phyloP scores from a whole-genome alignment of 2,797 vertebrate genomes.

The Girardinus metallicus region DNA sequence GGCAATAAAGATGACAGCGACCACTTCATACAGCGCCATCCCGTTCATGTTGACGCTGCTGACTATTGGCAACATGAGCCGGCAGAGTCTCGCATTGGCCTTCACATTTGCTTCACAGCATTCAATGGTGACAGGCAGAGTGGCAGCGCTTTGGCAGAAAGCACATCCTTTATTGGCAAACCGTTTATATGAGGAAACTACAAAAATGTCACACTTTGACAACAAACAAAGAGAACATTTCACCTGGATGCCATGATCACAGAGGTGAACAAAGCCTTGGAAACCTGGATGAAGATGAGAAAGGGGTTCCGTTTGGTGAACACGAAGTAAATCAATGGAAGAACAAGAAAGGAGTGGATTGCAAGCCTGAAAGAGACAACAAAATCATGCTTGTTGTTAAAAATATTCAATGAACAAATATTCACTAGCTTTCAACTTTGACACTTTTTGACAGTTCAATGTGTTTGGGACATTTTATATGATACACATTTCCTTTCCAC shows the following conservation, averaged over 20 bases:
- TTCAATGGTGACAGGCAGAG: neutral
- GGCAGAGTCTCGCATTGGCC: neutral
- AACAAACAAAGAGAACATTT: neutral
- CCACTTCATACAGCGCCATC: neutral
- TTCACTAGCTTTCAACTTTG: neutral
- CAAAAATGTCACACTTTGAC: neutral
- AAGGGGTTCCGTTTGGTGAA: neutral
- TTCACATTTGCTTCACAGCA: slow-evolving; percentile 1
- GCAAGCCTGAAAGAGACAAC: slow-evolving; percentile 17
- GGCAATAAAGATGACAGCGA: neutral
- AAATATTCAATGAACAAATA: neutral
- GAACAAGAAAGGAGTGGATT: neutral
- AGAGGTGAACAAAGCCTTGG: neutral
- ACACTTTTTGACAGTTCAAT: neutral
- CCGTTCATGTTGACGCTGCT: neutral
- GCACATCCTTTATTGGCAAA: neutral
- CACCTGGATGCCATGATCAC: neutral
- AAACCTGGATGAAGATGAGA: neutral
- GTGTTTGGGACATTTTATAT: neutral
- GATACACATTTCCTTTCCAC: too few species aligned
- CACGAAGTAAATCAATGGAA: neutral
- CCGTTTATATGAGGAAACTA: neutral
- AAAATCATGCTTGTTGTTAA: neutral
- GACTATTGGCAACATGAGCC: neutral
- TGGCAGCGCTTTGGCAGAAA: neutral